phyloP scores from a whole-genome alignment of 2,797 vertebrate species.

The Micropoecilia bifurca region DNA sequence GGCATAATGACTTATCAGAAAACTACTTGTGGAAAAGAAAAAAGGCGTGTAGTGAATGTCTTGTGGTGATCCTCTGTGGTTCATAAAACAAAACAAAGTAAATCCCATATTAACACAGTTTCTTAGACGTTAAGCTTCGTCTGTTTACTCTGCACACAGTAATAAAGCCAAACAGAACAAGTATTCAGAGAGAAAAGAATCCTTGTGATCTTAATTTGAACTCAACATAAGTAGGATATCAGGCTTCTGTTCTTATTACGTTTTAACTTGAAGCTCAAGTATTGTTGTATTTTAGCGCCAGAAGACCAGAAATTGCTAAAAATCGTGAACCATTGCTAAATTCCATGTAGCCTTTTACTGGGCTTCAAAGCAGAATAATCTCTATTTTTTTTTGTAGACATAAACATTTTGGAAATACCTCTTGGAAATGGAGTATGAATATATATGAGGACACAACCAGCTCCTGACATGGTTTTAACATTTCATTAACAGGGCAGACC shows the following conservation, averaged over 20 bases:
- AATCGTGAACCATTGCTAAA: background rate
- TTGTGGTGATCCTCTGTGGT: conserved; percentile 21
- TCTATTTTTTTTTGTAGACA: background rate
- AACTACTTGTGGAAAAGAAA: background rate
- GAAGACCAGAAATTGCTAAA: background rate
- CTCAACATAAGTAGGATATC: background rate
- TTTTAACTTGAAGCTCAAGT: background rate
- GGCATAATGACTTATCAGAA: background rate
- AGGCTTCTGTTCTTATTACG: background rate
- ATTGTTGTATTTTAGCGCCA: background rate
- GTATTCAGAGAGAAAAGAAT: background rate
- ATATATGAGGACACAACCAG: background rate
- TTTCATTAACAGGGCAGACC: background rate
- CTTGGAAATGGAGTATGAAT: background rate
- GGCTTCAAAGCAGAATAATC: background rate
- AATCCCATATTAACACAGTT: conserved; percentile 19
- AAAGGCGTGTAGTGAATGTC: background rate
- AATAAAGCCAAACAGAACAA: background rate
- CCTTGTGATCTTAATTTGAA: background rate
- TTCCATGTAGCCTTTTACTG: background rate
- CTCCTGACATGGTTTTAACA: background rate
- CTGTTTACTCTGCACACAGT: conserved; percentile 3
- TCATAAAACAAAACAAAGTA: conserved; percentile 29
- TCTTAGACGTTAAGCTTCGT: conserved; percentile 14
- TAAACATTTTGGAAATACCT: background rate